phyloP scores from a whole-genome alignment of 2,113 vertebrate genomes.

The Macquaria australasica region DNA sequence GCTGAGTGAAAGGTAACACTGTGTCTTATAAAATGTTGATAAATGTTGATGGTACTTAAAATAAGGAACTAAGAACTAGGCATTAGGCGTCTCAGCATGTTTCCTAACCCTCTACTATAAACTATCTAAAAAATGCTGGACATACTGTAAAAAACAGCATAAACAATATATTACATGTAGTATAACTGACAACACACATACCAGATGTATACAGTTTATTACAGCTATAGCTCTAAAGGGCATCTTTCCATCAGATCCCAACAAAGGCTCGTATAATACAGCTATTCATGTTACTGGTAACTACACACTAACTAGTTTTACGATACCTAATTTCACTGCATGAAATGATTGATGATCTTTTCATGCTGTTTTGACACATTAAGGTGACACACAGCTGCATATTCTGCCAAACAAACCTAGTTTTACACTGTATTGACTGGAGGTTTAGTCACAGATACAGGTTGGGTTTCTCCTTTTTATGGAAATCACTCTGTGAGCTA shows the following conservation, averaged over 20 bases:
- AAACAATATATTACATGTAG: conserved; percentile 1
- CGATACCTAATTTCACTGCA: neutral
- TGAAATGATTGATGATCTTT: neutral
- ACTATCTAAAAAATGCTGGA: neutral
- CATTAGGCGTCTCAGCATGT: conserved; percentile 13
- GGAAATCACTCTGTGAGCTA: conserved; percentile 17
- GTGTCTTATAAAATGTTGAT: conserved; percentile 64
- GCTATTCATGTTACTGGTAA: neutral
- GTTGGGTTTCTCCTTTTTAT: conserved; percentile 15
- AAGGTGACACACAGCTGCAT: conserved; percentile 2
- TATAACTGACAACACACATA: neutral
- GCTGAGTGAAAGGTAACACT: conserved; percentile 57
- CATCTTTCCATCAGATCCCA: neutral
- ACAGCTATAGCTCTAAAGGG: neutral
- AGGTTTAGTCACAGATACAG: neutral
- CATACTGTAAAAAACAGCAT: neutral
- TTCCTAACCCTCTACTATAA: neutral
- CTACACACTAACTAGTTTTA: neutral
- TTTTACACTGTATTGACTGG: neutral
- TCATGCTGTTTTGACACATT: neutral
- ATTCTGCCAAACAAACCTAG: neutral
- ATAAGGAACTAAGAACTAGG: conserved; percentile 21
- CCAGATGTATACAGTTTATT: conserved; percentile 14
- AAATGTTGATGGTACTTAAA: conserved; percentile 45
- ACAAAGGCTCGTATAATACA: neutral